These are phyloP conservation scores for Glossophaga mutica DNA, from an alignment of 2,797 vertebrate genomes.

Conservation along the genomic window DNA sequence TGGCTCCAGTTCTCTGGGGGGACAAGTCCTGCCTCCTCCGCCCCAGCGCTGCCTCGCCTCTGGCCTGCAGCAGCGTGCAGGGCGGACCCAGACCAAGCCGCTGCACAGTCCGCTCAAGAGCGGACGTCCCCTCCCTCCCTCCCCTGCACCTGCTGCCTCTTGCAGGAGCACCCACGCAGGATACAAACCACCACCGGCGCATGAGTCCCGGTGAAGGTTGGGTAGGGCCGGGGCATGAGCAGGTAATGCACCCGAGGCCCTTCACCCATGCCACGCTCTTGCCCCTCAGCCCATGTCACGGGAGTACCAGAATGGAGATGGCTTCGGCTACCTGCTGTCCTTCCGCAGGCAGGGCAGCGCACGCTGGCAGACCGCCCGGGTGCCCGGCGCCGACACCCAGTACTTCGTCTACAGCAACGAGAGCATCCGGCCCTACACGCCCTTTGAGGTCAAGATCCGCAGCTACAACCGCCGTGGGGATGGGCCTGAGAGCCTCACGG, in stretches of 20 bases:
- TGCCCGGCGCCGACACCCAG: slow-evolving; percentile 89
- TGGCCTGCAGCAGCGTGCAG: background rate
- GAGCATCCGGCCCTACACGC: slow-evolving; percentile 89
- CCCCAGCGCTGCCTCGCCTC: background rate
- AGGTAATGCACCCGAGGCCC: background rate
- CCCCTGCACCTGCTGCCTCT: background rate
- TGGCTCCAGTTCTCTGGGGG: background rate
- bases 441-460: slow-evolving; percentile 95
- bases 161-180: background rate
- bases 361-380: slow-evolving; percentile 84
- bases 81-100: background rate
- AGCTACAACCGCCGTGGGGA: slow-evolving; percentile 93
- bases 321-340: slow-evolving; percentile 93
- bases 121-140: background rate
- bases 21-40: background rate
- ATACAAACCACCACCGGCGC: rapidly evolving
- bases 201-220: background rate
- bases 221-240: background rate
- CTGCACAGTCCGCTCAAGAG: rapidly evolving
- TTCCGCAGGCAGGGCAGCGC: slow-evolving; percentile 87
- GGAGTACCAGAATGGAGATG: slow-evolving; percentile 96
- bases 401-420: slow-evolving; percentile 93
- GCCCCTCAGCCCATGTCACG: slow-evolving; percentile 87
- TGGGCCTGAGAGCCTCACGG: slow-evolving; percentile 93
- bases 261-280: slow-evolving; percentile 45